phyloP scores from a whole-genome alignment of 2,113 vertebrate genomes.

The Rostratula benghalensis region DNA sequence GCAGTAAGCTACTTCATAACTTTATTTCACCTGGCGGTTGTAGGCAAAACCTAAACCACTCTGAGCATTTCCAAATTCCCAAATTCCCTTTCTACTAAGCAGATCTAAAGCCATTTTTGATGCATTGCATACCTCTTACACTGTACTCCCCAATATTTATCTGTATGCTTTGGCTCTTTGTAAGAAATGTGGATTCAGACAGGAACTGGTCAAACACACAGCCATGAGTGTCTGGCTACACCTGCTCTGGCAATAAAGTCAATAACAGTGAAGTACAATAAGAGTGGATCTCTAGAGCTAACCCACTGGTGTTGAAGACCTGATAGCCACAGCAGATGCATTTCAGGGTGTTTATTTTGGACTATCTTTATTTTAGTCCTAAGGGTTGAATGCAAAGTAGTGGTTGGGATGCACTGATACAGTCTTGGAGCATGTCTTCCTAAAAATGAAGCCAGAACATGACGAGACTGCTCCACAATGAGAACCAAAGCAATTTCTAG shows the following conservation, averaged over 20 bases:
- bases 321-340: background rate
- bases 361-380: background rate
- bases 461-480: background rate
- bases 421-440: background rate
- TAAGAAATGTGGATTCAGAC: background rate
- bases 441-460: background rate
- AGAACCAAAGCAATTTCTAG: background rate
- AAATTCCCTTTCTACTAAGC: background rate
- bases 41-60: background rate
- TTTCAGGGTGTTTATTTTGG: background rate
- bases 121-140: background rate
- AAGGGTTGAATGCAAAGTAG: background rate
- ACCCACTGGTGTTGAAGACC: background rate
- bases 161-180: background rate
- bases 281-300: background rate
- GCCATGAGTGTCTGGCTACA: background rate
- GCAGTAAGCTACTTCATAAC: background rate
- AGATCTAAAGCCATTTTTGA: background rate
- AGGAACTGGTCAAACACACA: background rate
- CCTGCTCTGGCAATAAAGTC: background rate
- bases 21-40: background rate
- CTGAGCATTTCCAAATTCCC: background rate
- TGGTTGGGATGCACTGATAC: background rate
- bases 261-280: background rate
- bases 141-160: background rate